phyloP scores from a whole-genome alignment of 2,113 vertebrate genomes.

The Otis tarda region DNA sequence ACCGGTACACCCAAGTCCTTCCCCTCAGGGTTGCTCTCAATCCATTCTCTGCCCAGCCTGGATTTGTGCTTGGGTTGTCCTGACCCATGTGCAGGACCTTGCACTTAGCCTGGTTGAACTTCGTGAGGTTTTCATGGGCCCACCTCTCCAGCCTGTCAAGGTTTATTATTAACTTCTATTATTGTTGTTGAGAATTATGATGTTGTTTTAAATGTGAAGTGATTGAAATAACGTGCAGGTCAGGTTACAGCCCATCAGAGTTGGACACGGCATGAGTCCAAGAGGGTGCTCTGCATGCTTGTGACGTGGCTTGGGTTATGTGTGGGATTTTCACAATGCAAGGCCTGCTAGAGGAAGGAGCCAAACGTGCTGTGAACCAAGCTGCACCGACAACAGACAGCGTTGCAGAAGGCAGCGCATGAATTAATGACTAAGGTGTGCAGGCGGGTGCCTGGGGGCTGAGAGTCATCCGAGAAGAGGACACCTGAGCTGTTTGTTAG shows the following conservation, averaged over 20 bases:
- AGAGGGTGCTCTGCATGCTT: not conserved
- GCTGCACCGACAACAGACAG: not conserved
- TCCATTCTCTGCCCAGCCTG: too few species aligned
- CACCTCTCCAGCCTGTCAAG: too few species aligned
- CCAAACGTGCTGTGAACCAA: not conserved
- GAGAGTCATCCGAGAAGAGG: not conserved
- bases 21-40: too few species aligned
- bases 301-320: rapidly evolving
- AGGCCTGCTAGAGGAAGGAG: not conserved
- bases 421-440: not conserved
- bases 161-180: too few species aligned
- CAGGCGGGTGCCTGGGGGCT: not conserved
- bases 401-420: not conserved
- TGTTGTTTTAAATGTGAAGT: not conserved
- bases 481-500: not conserved
- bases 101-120: too few species aligned
- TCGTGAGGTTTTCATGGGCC: too few species aligned
- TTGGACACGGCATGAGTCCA: not conserved
- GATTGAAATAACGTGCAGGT: not conserved
- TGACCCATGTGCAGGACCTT: too few species aligned
- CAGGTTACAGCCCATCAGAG: not conserved
- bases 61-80: too few species aligned
- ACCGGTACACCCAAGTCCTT: too few species aligned
- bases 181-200: not conserved
- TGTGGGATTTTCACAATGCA: not conserved